Percentiles rank a stretch among this genome's conserved stretches.
phyloP scores from a whole-genome alignment of 2,797 vertebrate species.

The Poecilia gillii region DNA sequence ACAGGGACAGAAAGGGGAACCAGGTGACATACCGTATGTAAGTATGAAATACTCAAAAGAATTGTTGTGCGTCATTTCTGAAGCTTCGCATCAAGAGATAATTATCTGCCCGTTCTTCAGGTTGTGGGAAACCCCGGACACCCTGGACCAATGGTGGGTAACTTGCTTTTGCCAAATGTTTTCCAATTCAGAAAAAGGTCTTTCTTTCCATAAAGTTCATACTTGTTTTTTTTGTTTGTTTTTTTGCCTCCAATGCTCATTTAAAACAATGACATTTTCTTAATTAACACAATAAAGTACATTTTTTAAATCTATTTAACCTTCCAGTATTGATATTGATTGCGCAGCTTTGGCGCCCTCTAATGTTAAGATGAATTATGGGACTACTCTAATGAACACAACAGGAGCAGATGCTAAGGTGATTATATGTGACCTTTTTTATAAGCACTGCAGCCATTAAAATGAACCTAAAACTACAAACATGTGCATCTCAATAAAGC shows the following conservation, averaged over 20 bases:
- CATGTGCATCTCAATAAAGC: background rate
- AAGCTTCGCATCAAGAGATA: background rate
- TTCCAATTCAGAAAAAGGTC: background rate
- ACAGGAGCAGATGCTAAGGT: background rate
- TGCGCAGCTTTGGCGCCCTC: background rate
- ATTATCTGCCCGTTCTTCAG: slow-evolving; percentile 61
- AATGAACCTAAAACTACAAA: background rate
- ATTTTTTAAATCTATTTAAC: background rate
- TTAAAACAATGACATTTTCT: background rate
- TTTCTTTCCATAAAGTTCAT: background rate
- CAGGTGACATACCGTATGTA: slow-evolving; percentile 92
- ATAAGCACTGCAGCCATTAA: background rate
- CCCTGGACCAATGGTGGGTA: slow-evolving; percentile 85
- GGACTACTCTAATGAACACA: background rate
- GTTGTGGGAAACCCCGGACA: slow-evolving; percentile 89
- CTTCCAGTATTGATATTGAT: background rate
- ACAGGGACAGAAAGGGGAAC: slow-evolving; percentile 96
- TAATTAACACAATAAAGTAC: background rate
- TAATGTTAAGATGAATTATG: background rate
- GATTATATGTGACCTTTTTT: background rate
- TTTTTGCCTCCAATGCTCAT: no score
- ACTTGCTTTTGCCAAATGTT: background rate
- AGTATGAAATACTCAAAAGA: slow-evolving; percentile 67
- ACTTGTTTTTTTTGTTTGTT: background rate
- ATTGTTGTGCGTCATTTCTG: background rate